Evolutionary conservation across 2,113 vertebrate species (phyloP), one percentile per base, ranked within the genome.

Genomic region (Anser brachyrhynchus): DNA sequence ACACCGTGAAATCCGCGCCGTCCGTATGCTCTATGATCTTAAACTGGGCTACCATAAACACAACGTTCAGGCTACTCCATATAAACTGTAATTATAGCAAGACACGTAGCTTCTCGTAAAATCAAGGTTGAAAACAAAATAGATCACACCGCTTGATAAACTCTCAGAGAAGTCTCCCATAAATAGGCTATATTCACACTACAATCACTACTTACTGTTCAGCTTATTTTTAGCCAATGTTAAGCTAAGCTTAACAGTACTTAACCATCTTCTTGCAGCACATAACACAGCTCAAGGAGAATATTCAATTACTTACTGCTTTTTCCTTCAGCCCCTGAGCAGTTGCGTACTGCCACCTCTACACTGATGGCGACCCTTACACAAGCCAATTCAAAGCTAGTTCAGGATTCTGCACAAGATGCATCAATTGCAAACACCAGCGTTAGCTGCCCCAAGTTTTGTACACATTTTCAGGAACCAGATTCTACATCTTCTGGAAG

Each of bases 351-450:
- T 67, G 9, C 75, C 26, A 39, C 54, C 39, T 26, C 46, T 61
- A 22, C 46, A 23, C 19, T 26, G 25, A 10, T 16, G 9, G 3
- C 28, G n/a, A 26, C 13, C n/a, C 10, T 0, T 11, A 21, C 20
- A 5, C 7, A 2, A 46, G 17, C 19, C 61, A 31, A 23, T 21
- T 46, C 69, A 62, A 46, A 69, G 46, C 52, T 22, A 55, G 13
- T 21, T 73, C 28, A 54, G 29, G 15, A 44, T 58, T 43, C 66
- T 28, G 10, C 7, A 9, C 8, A 4, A 61, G n/a, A 16, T 31
- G 7, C 23, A n/a, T 39, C 23, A 11, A 29, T 1, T 37, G 28
- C 14, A 9, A 58, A 52, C 8, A 13, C 25, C 25, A 28, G 46
- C 12, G 1, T 19, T 19, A 57, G n/a, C 31, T 77, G 64, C 9